A percentile compares a stretch with the other conserved stretches of the same genome.
phyloP scores from a whole-genome alignment of 1,140 invertebrate genomes.

The Brachystomella parvula region DNA sequence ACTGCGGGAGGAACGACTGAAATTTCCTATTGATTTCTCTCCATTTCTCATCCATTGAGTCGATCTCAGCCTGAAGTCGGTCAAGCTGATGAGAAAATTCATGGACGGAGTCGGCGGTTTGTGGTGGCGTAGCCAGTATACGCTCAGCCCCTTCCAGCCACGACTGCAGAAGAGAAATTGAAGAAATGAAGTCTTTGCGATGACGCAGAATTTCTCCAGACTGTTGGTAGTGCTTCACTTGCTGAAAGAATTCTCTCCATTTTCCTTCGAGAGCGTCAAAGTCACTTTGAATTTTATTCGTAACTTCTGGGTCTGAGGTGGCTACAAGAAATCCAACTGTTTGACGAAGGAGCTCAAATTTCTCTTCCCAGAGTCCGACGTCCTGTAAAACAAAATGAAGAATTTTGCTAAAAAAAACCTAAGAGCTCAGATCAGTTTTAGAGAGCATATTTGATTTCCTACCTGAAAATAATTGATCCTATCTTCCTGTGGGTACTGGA shows the following conservation, averaged over 20 bases:
- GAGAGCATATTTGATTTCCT: no score
- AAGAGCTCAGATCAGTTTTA: no score
- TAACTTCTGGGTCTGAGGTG: conserved; percentile 71
- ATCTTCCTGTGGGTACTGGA: conserved; percentile 69
- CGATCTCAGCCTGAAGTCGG: conserved; percentile 54
- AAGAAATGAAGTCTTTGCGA: conserved; percentile 67
- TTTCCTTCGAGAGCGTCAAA: conserved; percentile 60
- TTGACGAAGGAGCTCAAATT: conserved; percentile 69
- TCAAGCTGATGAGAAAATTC: conserved; percentile 59
- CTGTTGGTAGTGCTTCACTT: conserved; percentile 76
- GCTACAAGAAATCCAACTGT: conserved; percentile 80
- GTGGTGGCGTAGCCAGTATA: conserved; percentile 57
- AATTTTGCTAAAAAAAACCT: not conserved
- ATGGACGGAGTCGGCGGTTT: conserved; percentile 66
- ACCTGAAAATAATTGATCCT: conserved; percentile 67
- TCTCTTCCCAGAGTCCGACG: conserved; percentile 80
- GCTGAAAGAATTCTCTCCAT: conserved; percentile 69
- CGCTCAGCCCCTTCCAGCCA: conserved; percentile 73
- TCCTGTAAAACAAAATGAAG: no score
- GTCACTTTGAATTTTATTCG: conserved; percentile 63
- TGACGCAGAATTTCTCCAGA: conserved; percentile 75
- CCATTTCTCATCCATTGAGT: conserved; percentile 78
- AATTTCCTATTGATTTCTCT: conserved; percentile 82
- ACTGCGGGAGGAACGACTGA: conserved; percentile 77
- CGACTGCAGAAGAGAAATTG: conserved; percentile 62